These are phyloP conservation scores for Orcinus orca DNA, from an alignment of 2,113 vertebrate species.

Conservation along the genomic window DNA sequence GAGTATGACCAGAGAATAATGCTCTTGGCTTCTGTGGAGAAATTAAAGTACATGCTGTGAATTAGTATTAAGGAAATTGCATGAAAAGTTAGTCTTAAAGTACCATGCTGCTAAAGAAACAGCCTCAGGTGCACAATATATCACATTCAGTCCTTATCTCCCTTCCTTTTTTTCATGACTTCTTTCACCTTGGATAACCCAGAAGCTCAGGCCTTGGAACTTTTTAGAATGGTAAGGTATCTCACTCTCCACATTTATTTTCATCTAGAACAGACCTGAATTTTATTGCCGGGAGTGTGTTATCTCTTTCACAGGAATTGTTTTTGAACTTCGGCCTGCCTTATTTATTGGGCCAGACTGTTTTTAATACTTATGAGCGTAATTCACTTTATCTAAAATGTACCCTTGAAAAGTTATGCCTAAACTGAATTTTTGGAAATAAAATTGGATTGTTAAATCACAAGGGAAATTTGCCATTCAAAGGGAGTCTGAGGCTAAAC, in stretches of 20 bases:
- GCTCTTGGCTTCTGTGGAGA: slow-evolving; percentile 63
- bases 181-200: slow-evolving; percentile 73
- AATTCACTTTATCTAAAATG: slow-evolving; percentile 8
- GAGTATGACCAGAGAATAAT: slow-evolving; percentile 74
- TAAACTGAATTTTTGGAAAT: slow-evolving; percentile 60
- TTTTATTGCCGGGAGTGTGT: slow-evolving; percentile 56
- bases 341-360: neutral
- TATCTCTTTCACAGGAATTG: slow-evolving; percentile 42
- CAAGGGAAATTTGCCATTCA: neutral
- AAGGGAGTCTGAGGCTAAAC: neutral
- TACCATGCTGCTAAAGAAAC: slow-evolving; percentile 39
- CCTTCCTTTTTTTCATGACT: slow-evolving; percentile 45
- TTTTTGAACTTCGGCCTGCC: slow-evolving; percentile 44
- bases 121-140: slow-evolving; percentile 57
- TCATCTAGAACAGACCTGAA: slow-evolving; percentile 38
- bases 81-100: slow-evolving; percentile 58
- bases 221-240: slow-evolving; percentile 33
- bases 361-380: neutral
- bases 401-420: neutral
- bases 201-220: slow-evolving; percentile 38
- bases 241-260: slow-evolving; percentile 43
- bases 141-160: slow-evolving; percentile 51
- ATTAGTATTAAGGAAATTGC: slow-evolving; percentile 68
- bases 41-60: slow-evolving; percentile 74
- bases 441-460: slow-evolving; percentile 7